Evolutionary conservation across 2,888 invertebrate species (phyloP).

Genomic region (Prenolepis imparis): DNA sequence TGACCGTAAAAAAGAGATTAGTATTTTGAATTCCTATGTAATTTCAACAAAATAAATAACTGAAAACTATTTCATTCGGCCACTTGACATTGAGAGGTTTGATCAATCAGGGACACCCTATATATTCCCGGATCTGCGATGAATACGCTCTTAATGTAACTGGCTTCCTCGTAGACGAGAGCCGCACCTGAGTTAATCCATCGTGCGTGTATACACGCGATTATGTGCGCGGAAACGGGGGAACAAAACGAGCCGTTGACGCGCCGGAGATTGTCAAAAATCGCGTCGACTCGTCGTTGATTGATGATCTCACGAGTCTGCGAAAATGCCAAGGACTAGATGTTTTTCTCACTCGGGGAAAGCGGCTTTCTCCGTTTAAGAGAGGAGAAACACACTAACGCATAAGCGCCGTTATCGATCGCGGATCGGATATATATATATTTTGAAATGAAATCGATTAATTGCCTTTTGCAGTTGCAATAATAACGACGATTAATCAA

Average conservation of each 20-base stretch:
- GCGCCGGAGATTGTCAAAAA: constrained; percentile 48
- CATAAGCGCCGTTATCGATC: constrained; percentile 15
- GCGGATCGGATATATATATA: background rate
- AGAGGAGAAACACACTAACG: constrained; percentile 25
- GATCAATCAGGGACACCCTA: constrained; percentile 39
- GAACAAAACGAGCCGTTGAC: constrained; percentile 49
- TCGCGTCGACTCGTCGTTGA: constrained; percentile 41
- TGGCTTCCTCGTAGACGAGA: constrained; percentile 57
- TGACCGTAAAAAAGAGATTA: background rate
- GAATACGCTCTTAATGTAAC: constrained; percentile 75
- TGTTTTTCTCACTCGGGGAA: constrained; percentile 45
- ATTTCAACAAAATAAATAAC: background rate
- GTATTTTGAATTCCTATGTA: background rate
- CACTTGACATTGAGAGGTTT: background rate
- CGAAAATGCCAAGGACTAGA: constrained; percentile 43
- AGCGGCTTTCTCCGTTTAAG: constrained; percentile 43
- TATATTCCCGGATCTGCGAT: constrained; percentile 62
- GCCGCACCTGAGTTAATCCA: constrained; percentile 54
- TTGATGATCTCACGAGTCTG: constrained; percentile 32
- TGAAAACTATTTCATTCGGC: background rate
- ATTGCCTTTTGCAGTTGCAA: constrained; percentile 3
- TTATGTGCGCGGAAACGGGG: constrained; percentile 36
- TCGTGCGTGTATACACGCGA: constrained; percentile 39
- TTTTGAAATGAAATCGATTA: constrained; percentile 17
- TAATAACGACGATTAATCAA: constrained; percentile 4